Percentiles rank a stretch among this genome's conserved stretches.
Conservation (phyloP, 1,140 invertebrate species). For the Catajapyx aquilonaris region DNA sequence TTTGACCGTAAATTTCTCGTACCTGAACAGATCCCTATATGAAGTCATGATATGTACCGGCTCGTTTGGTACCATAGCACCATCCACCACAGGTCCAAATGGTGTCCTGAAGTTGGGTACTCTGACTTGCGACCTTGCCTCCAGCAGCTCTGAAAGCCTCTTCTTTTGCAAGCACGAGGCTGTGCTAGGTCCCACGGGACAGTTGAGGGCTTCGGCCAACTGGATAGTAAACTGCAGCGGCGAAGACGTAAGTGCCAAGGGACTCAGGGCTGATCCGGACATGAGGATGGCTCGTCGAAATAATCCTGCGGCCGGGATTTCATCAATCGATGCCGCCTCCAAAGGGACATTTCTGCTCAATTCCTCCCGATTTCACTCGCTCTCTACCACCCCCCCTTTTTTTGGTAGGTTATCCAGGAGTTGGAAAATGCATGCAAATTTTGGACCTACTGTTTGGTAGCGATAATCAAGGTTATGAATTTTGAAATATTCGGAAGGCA, state of each 20-base stretch:
- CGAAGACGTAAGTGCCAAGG: constrained; percentile 67
- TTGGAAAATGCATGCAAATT: no score
- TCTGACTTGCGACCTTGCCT: constrained; percentile 27
- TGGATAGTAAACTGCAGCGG: constrained; percentile 51
- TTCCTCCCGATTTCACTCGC: no score
- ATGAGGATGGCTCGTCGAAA: constrained; percentile 84
- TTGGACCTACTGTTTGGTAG: no score
- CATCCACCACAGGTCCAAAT: constrained; percentile 63
- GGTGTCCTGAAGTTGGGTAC: constrained; percentile 41
- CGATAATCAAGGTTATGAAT: not conserved
- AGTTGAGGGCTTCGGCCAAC: constrained; percentile 58
- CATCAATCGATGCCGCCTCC: no score
- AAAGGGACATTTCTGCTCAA: no score
- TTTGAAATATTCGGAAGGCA: not conserved
- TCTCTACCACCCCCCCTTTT: no score
- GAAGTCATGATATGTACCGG: constrained; percentile 46
- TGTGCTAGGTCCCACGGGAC: constrained; percentile 34
- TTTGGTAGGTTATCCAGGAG: no score
- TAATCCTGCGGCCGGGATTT: constrained; percentile 50
- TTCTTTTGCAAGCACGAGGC: constrained; percentile 37
- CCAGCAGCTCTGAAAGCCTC: constrained; percentile 44
- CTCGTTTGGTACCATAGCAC: constrained; percentile 56
- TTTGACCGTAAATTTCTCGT: no score
- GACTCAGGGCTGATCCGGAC: constrained; percentile 76
- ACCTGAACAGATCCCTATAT: constrained; percentile 42